Evolutionary conservation across 2,888 invertebrate genomes (phyloP), one percentile per base, ranked within the genome.

Genomic region (Cryptus viduatorius): DNA sequence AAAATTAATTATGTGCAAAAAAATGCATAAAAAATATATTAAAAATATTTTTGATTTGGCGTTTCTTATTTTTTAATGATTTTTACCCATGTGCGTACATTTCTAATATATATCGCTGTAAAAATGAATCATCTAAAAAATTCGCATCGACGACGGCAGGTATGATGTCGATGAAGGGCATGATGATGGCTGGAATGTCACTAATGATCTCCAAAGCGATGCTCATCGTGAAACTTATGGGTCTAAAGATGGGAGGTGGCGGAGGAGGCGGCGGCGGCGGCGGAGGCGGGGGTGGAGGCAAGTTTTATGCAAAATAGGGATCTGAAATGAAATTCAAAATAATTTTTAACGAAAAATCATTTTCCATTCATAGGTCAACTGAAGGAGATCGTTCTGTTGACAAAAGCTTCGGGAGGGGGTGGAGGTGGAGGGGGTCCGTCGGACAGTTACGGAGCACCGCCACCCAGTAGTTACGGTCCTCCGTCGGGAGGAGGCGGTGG

Each of bases 101-200:
- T 24, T 24, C 24, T 24, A 24, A 24, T 24, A 24, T 24, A 24
- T 24, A 24, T 24, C 24, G n/a, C 3, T 48, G 48, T 3, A 48
- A 48, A 12, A 12, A 12, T 4, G 3, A 48, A 14, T 48, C 8
- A 48, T 48, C 0, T 3, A 31, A 61, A 31, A 29, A 14, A 29
- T 61, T 29, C 29, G 5, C 61, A 31, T 31, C 94, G 95, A 95
- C 95, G 0, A 94, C 95, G 94, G 94, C 95, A 94, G 95, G 95
- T 31, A 94, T 96, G 94, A 95, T 95, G 94, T 94, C 95, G 0
- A 94, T 95, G 90, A 95, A 95, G 89, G 95, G 95, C 14, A 95
- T 95, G 95, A 94, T 96, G 94, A 95, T 96, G 90, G 95, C 95
- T 64, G 95, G 95, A 92, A 94, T 95, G 94, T 95, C 95, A 0